Conservation (phyloP, 2,113 vertebrate genomes). For the Brachypteracias leptosomus region DNA sequence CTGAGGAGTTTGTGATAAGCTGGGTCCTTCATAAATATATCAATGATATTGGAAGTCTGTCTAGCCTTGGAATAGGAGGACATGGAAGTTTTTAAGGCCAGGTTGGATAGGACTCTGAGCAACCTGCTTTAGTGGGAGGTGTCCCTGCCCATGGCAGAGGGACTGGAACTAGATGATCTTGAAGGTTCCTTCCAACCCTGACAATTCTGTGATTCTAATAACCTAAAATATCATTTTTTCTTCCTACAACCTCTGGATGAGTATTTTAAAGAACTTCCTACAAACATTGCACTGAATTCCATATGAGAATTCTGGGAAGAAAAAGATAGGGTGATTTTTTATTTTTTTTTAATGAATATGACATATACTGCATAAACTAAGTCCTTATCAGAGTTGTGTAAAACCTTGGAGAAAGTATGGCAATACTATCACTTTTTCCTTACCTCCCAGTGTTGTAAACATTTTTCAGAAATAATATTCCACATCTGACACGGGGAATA, state of each 20-base stretch:
- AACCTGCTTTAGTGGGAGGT: no score
- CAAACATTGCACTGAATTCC: not conserved
- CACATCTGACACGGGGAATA: not conserved
- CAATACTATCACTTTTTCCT: not conserved
- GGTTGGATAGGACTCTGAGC: no score
- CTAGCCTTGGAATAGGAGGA: not conserved
- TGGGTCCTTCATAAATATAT: not conserved
- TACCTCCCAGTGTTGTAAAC: not conserved
- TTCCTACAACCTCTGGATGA: not conserved
- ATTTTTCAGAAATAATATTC: constrained; percentile 35
- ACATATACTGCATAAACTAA: not conserved
- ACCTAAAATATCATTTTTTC: not conserved
- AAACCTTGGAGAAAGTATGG: not conserved
- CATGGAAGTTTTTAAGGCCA: no score
- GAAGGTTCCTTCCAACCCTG: no score
- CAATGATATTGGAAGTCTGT: not conserved
- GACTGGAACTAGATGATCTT: no score
- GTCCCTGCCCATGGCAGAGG: no score
- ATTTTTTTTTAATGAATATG: not conserved
- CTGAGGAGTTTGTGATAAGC: not conserved
- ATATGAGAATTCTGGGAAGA: not conserved
- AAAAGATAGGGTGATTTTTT: not conserved
- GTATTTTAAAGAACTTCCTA: not conserved
- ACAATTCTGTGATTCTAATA: no score
- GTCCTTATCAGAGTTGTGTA: not conserved